Percentiles rank a stretch among this genome's conserved stretches.
phyloP scores from a whole-genome alignment of 2,113 vertebrate genomes.

The Leptobrachium ailaonicum region DNA sequence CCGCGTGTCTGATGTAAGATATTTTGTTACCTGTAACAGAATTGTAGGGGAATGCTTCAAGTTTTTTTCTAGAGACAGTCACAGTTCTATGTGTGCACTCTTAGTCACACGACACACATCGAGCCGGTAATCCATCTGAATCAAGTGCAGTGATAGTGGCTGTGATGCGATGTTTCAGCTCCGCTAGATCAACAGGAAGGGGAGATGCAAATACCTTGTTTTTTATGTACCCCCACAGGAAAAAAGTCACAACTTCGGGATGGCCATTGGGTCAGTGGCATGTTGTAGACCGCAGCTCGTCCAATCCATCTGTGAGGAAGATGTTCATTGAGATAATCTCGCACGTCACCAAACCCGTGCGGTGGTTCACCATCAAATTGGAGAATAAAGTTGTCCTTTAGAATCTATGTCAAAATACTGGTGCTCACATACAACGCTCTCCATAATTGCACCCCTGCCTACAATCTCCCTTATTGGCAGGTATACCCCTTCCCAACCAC shows the following conservation, averaged over 20 bases:
- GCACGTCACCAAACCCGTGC: neutral
- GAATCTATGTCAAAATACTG: too few relatives aligned
- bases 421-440: too few relatives aligned
- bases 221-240: neutral
- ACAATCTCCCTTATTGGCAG: too few relatives aligned
- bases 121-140: neutral
- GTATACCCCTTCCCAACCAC: too few relatives aligned
- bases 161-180: neutral
- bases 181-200: neutral
- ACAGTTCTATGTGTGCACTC: neutral
- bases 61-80: neutral
- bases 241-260: neutral
- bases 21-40: slow-evolving; percentile 1
- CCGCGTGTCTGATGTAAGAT: neutral
- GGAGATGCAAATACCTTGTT: neutral
- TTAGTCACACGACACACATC: too few relatives aligned
- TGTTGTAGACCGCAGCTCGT: too few relatives aligned
- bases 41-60: neutral
- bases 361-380: neutral
- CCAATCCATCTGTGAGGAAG: too few relatives aligned
- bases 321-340: neutral
- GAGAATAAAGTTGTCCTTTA: neutral
- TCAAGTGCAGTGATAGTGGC: neutral
- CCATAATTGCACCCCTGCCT: too few relatives aligned
- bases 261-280: neutral